Evolutionary conservation across 2,113 vertebrate species (phyloP).

Genomic region (Leptosomus discolor): DNA sequence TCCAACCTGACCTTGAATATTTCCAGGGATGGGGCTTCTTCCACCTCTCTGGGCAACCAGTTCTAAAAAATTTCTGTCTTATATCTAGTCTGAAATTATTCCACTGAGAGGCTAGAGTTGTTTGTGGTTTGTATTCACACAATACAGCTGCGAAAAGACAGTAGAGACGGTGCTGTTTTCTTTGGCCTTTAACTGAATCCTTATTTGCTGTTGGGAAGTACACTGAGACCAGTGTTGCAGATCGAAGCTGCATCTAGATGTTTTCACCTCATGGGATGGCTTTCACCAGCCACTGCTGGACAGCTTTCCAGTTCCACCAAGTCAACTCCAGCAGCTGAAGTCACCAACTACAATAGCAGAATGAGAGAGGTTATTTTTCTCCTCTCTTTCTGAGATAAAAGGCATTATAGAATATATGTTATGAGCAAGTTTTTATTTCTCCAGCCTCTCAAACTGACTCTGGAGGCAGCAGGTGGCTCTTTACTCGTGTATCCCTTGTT

Average conservation of each 20-base stretch:
- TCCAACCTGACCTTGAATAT: neutral
- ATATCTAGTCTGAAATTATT: neutral
- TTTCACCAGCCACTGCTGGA: neutral
- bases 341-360: neutral
- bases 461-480: neutral
- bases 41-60: neutral
- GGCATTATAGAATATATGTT: conserved; percentile 22
- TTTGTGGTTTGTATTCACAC: neutral
- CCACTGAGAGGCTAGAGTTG: neutral
- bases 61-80: neutral
- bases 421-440: conserved; percentile 31
- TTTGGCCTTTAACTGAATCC: neutral
- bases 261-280: neutral
- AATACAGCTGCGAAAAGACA: neutral
- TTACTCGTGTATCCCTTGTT: conserved; percentile 14
- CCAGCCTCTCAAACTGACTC: neutral
- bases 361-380: conserved; percentile 33
- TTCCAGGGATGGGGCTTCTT: neutral
- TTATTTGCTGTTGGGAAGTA: neutral
- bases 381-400: conserved; percentile 42
- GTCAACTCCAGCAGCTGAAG: conserved; percentile 44
- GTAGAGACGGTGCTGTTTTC: neutral
- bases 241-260: neutral
- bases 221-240: neutral
- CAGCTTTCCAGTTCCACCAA: neutral